A percentile compares a stretch with the other conserved stretches of the same genome.
phyloP scores from a whole-genome alignment of 2,888 invertebrate genomes.

The Gryllus longicercus region DNA sequence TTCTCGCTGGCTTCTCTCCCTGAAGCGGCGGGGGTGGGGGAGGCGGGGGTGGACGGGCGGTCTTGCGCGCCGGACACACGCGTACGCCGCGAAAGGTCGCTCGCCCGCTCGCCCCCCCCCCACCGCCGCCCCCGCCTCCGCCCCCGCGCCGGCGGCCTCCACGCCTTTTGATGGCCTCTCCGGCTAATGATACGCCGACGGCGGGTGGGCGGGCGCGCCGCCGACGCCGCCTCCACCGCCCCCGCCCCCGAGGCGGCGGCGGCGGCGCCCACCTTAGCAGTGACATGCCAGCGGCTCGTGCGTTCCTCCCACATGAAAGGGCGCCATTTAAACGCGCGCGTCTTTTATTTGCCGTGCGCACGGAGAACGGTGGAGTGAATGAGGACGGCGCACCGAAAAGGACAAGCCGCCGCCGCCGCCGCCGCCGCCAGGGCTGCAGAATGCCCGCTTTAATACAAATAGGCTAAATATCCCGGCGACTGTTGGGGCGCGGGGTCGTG shows the following conservation, averaged over 20 bases:
- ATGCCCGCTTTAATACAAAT: not conserved
- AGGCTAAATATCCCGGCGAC: too few species aligned
- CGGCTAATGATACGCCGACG: not conserved
- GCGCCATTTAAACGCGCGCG: not conserved
- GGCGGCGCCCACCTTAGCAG: too few species aligned
- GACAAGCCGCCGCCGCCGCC: not conserved
- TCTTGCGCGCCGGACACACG: not conserved
- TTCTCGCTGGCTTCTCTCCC: too few species aligned
- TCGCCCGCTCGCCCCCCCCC: not conserved
- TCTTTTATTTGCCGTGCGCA: not conserved
- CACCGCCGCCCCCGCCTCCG: not conserved
- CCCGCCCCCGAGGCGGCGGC: too few species aligned
- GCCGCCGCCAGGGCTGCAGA: not conserved
- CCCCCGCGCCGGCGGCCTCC: not conserved
- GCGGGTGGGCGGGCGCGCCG: not conserved
- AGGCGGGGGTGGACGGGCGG: not conserved
- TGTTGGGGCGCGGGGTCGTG: too few species aligned
- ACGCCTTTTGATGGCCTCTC: slow-evolving; percentile 10
- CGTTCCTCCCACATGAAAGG: slow-evolving; percentile 1
- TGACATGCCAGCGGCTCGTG: not conserved
- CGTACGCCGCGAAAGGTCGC: not conserved
- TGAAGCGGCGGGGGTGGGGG: not conserved
- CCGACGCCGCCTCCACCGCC: too few species aligned
- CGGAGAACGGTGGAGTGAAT: not conserved
- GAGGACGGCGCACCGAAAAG: not conserved